A percentile compares a stretch with the other conserved stretches of the same genome.
Conservation (phyloP, 92 coral and sea anemone species). For the Bergia puertoricense region DNA sequence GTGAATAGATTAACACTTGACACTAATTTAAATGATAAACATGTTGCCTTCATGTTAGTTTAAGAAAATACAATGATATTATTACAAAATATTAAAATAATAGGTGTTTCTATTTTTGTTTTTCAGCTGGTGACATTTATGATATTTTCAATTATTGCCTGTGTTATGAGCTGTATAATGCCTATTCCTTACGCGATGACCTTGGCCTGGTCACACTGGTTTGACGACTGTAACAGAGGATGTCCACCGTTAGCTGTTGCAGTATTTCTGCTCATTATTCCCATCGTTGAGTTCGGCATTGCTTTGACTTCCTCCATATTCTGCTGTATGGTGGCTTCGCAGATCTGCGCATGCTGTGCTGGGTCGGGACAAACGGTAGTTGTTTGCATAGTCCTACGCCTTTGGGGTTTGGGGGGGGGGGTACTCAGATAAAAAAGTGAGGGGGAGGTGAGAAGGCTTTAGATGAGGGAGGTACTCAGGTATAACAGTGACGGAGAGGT, state of each 20-base stretch:
- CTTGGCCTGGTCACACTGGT: not conserved
- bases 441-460: no score
- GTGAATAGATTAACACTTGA: not conserved
- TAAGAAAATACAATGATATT: no score
- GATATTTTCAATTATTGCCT: not conserved
- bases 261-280: not conserved
- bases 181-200: not conserved
- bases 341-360: not conserved
- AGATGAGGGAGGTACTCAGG: no score
- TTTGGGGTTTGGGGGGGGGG: no score
- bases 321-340: not conserved
- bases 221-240: not conserved
- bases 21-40: not conserved
- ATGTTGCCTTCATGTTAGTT: no score
- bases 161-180: not conserved
- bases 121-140: not conserved
- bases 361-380: not conserved
- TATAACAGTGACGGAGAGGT: no score
- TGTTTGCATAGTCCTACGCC: not conserved
- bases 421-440: no score
- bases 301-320: not conserved
- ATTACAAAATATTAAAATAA: no score
- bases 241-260: not conserved
- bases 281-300: not conserved
- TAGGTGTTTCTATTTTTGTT: not conserved